Evolutionary conservation across 64 coral and sea anemone species (phyloP), one percentile per base, ranked within the genome.

Genomic region (Montipora efflorescens): DNA sequence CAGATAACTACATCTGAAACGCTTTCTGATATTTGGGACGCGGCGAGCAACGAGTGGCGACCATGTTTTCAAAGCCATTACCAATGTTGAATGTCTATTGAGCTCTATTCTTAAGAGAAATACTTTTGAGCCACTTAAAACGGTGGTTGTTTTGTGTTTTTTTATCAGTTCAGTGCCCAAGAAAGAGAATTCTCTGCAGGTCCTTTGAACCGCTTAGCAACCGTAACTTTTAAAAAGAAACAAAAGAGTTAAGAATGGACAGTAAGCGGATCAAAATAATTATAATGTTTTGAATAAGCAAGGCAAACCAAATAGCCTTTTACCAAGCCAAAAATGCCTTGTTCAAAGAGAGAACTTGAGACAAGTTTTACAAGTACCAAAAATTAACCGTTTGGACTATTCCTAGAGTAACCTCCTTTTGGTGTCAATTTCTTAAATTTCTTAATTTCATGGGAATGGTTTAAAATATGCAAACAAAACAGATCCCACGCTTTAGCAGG

Each of bases 181-280:
- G 50, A 49, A 51, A 69, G 15, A 72, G 68, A 86, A 86, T 86
- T 86, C 66, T 19, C 82, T 28, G 66, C 82, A 52, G 50, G 71
- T 86, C 62, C 44, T 50, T 9, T 5, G 8, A 11, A 86, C 61
- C 43, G n/a, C 82, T n/a, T 86, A 72, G 82, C 66, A 86, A 86
- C 82, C 19, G 7, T 49, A 9, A 49, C 6, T 7, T 71, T 86
- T 50, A 3, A 71, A 71, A 86, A 86, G 66, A 86, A 72, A 68
- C 46, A n/a, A 47, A 72, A 49, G 16, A 49, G 45, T 28, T 46
- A 7, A 86, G 62, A 48, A 72, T 49, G 36, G 36, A 47, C 13
- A 5, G 15, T 86, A 52, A 71, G 62, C 8, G 23, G 82, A 71
- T 72, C 15, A 71, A 70, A 85, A 85, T 85, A 85, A 85, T 85